These are phyloP conservation scores for Pao palembangensis DNA, from an alignment of 2,113 vertebrate genomes.

Conservation along the genomic window DNA sequence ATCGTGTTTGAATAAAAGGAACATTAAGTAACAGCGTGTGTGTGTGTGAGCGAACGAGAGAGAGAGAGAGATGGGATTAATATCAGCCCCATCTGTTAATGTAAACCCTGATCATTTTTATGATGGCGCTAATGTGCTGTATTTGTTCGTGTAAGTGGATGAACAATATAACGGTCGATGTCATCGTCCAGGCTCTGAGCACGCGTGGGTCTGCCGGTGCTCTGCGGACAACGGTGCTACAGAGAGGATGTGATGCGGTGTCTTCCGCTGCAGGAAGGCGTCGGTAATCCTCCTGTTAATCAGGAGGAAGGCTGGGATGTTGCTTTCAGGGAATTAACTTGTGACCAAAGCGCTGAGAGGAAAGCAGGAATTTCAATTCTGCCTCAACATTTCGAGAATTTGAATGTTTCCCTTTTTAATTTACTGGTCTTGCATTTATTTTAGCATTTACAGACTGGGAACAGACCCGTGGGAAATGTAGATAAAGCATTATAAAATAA, in stretches of 20 bases:
- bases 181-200: background rate
- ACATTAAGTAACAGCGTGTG: slow-evolving; percentile 6
- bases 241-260: slow-evolving; percentile 24
- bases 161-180: background rate
- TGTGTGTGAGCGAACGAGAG: no score
- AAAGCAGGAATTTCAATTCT: background rate
- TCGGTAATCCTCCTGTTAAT: slow-evolving; percentile 22
- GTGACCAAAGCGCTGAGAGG: background rate
- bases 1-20: slow-evolving; percentile 24
- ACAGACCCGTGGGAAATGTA: no score
- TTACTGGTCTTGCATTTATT: no score
- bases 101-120: slow-evolving; percentile 2
- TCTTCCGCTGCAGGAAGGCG: slow-evolving; percentile 19
- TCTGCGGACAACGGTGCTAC: slow-evolving; percentile 9
- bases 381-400: no score
- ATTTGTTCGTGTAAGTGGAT: background rate
- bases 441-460: no score
- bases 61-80: slow-evolving; percentile 25
- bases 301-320: slow-evolving; percentile 2
- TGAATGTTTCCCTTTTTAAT: no score
- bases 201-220: background rate
- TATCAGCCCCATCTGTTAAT: slow-evolving; percentile 31
- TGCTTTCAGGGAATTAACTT: slow-evolving; percentile 30
- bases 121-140: slow-evolving; percentile 14
- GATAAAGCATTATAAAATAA: background rate